Conservation (phyloP, 2,888 invertebrate genomes). For the Tachystola acroxantha region DNA sequence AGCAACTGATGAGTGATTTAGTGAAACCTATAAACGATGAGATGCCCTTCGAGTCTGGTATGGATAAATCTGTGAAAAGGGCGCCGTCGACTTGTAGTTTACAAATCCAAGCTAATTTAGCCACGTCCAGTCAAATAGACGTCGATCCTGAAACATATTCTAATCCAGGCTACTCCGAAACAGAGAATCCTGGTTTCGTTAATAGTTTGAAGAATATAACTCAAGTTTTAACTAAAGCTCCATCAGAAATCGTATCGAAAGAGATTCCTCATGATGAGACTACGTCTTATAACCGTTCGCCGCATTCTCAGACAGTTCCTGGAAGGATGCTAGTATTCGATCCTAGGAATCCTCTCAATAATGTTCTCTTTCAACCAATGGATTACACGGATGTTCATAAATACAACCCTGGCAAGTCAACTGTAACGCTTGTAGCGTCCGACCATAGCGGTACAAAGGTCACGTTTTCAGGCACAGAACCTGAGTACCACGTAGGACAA, state of each 20-base stretch:
- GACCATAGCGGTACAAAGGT: background rate
- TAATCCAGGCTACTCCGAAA: background rate
- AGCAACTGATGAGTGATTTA: constrained; percentile 57
- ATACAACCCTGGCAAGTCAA: constrained; percentile 34
- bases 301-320: background rate
- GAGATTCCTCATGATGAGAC: background rate
- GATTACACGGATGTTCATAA: constrained; percentile 31
- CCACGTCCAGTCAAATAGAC: constrained; percentile 58
- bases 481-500: background rate
- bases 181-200: background rate
- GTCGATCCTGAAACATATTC: constrained; percentile 14
- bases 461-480: background rate
- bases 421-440: background rate
- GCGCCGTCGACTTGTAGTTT: constrained; percentile 36
- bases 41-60: constrained; percentile 29
- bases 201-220: no score
- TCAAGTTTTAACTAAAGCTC: background rate
- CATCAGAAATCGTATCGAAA: background rate
- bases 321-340: constrained; percentile 46
- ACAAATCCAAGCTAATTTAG: constrained; percentile 52
- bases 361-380: constrained; percentile 35
- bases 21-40: constrained; percentile 52
- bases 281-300: background rate
- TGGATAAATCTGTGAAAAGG: constrained; percentile 15
- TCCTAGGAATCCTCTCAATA: constrained; percentile 55